phyloP scores from a whole-genome alignment of 1,140 invertebrate species.

The Elysia chlorotica region DNA sequence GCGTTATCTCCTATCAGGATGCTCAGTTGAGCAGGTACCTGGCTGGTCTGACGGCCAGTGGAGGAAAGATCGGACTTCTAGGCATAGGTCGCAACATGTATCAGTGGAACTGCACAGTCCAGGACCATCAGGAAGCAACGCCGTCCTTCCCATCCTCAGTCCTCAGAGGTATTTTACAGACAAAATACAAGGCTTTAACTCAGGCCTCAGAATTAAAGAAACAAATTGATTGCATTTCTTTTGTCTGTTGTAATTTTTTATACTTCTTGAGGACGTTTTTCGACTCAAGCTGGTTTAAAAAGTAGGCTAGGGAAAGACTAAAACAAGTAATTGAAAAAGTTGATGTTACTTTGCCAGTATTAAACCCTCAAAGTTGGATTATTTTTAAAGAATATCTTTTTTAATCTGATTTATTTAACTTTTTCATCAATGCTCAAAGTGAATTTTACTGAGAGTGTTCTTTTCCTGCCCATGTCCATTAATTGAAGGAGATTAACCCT shows the following conservation, averaged over 20 bases:
- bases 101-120: slow-evolving; percentile 66
- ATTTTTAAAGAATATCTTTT: too few species aligned
- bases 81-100: slow-evolving; percentile 71
- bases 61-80: slow-evolving; percentile 56
- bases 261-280: not conserved
- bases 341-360: not conserved
- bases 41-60: not conserved
- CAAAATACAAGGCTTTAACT: not conserved
- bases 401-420: too few species aligned
- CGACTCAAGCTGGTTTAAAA: not conserved
- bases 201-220: not conserved
- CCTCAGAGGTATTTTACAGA: slow-evolving; percentile 7
- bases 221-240: not conserved
- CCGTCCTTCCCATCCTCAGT: slow-evolving; percentile 5
- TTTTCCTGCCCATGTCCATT: too few species aligned
- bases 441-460: too few species aligned
- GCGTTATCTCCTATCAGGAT: slow-evolving; percentile 28
- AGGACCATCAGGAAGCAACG: slow-evolving; percentile 19
- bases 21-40: slow-evolving; percentile 27
- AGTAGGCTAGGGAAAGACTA: not conserved
- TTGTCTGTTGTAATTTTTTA: not conserved
- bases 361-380: too few species aligned
- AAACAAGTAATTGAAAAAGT: not conserved
- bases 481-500: too few species aligned
- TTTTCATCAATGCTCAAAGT: too few species aligned